Base-by-base conservation (phyloP, 1,140 invertebrate genomes). In the Magallana gigas region DNA sequence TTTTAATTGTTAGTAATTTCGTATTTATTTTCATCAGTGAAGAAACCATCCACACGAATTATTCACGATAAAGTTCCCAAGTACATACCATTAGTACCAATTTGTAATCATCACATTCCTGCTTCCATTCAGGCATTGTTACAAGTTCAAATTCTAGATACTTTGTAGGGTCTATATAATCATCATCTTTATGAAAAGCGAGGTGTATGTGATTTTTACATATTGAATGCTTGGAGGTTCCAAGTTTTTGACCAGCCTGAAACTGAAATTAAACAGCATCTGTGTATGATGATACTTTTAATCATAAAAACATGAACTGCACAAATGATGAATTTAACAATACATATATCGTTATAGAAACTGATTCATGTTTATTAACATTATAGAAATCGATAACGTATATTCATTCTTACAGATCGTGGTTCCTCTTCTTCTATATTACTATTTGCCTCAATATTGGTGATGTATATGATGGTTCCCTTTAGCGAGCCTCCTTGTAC, bases 81-180 rank as follows among this genome's bases (percentile, higher is more conserved):
- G 36, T 36, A 71, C 68, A 11, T 9, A 71, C 68, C 68, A 29
- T 71, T 5, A 71, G 91, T 0, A 92, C 91, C n/a, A 90, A 83
- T 86, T 90, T 91, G 62, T 92, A 92, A 18, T 92, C 92, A 86
- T 92, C 91, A 88, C 92, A 92, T 60, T 89, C 81, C 62, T 91
- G 90, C 11, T 80, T 83, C 91, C 91, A 92, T 80, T 87, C n/a
- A 18, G 91, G 91, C 23, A 91, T 81, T 4, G 84, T 29, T 3
- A 88, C 59, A 14, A 87, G 36, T 57, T 85, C 64, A 12, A 86
- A 80, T 57, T 87, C 88, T 12, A 92, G 12, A 48, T 87, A 92
- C 23, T 87, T 64, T n/a, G 88, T 91, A 12, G 90, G 91, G 56
- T 92, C 91, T 12, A 92, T 76, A 68, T 85, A 88, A 14, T 84